phyloP scores from a whole-genome alignment of 2,113 vertebrate genomes.

The Bettongia penicillata region DNA sequence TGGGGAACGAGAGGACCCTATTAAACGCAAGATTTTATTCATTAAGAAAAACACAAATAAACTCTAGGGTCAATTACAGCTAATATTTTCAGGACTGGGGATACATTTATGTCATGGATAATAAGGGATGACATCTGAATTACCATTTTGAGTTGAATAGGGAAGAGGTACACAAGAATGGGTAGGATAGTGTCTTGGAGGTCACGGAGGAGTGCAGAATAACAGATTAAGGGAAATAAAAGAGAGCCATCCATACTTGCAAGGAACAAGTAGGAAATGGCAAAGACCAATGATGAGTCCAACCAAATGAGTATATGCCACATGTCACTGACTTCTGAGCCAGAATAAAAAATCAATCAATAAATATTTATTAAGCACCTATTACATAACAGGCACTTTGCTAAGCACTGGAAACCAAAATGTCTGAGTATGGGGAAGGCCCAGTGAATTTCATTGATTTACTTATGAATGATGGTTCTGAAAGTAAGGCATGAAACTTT shows the following conservation, averaged over 20 bases:
- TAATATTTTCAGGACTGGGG: constrained; percentile 16
- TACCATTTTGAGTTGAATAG: constrained; percentile 37
- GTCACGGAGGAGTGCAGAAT: not conserved
- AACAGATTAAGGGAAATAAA: not conserved
- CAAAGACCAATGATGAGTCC: not conserved
- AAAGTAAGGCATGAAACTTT: not conserved
- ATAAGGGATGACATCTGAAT: constrained; percentile 29
- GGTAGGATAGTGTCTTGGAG: constrained; percentile 40
- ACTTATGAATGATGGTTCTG: not conserved
- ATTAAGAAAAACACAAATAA: constrained; percentile 45
- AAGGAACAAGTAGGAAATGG: not conserved
- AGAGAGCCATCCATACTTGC: not conserved
- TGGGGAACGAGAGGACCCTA: not conserved
- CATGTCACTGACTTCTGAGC: not conserved
- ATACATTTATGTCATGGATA: constrained; percentile 55
- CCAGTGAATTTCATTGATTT: not conserved
- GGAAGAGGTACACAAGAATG: constrained; percentile 31
- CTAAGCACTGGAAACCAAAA: not conserved
- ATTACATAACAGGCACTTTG: not conserved
- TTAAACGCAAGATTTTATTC: not conserved
- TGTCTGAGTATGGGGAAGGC: not conserved
- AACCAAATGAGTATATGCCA: not conserved
- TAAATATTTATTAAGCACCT: not conserved
- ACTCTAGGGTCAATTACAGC: constrained; percentile 33
- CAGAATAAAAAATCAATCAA: not conserved